phyloP scores from a whole-genome alignment of 2,888 invertebrate genomes.

The Operophtera brumata region DNA sequence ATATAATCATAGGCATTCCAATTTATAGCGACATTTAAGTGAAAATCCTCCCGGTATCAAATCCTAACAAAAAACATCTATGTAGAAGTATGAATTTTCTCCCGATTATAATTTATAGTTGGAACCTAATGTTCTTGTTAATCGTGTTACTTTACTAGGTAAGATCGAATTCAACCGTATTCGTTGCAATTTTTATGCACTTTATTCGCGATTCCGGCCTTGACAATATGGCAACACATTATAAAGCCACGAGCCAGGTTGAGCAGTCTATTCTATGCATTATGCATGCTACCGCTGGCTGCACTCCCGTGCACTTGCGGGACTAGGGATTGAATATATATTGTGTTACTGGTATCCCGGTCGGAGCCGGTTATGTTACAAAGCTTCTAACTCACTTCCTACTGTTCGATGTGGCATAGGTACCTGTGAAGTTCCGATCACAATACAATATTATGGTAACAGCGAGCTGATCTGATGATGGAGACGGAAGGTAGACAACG shows the following conservation, averaged over 20 bases:
- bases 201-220: constrained; percentile 16
- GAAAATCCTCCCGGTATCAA: too few relatives aligned
- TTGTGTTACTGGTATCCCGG: not conserved
- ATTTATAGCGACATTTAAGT: too few relatives aligned
- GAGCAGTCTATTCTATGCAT: constrained; percentile 50
- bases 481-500: too few relatives aligned
- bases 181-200: constrained; percentile 11
- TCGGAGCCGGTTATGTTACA: not conserved
- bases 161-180: not conserved
- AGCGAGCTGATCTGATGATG: too few relatives aligned
- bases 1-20: too few relatives aligned
- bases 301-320: constrained; percentile 16
- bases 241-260: constrained; percentile 41
- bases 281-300: constrained; percentile 39
- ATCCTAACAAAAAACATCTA: too few relatives aligned
- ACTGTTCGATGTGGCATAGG: too few relatives aligned
- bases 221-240: constrained; percentile 14
- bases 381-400: too few relatives aligned
- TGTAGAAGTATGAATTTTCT: too few relatives aligned
- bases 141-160: not conserved
- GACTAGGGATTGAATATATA: constrained; percentile 28
- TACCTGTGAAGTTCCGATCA: too few relatives aligned
- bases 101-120: too few relatives aligned
- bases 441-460: too few relatives aligned
- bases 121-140: not conserved